A percentile compares a stretch with the other conserved stretches of the same genome.
Conservation (phyloP, 2,113 vertebrate species). For the Tenrec ecaudatus region DNA sequence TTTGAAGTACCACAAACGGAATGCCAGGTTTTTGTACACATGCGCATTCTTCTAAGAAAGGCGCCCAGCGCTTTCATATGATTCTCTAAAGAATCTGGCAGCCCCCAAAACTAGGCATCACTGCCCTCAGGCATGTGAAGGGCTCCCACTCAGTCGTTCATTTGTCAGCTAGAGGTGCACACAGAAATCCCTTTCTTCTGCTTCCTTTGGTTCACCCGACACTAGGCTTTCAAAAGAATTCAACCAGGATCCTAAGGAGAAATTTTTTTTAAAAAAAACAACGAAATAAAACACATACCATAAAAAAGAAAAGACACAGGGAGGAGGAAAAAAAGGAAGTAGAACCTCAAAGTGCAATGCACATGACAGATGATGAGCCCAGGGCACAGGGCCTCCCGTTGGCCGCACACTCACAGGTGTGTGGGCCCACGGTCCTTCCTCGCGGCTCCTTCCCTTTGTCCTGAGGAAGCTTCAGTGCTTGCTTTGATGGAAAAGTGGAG, state of each 20-base stretch:
- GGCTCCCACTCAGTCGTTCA: neutral
- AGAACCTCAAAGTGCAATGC: neutral
- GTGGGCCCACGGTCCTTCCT: neutral
- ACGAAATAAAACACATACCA: conserved; percentile 23
- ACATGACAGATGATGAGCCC: neutral
- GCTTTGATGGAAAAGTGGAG: conserved; percentile 27
- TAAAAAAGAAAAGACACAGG: no score
- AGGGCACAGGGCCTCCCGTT: accelerated
- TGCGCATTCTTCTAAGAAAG: conserved; percentile 1
- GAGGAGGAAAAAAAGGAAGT: neutral
- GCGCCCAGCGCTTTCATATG: neutral
- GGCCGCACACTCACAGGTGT: neutral
- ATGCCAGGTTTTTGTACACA: neutral
- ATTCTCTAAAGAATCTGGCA: conserved; percentile 16
- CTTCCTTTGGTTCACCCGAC: conserved; percentile 35
- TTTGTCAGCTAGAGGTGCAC: conserved; percentile 6
- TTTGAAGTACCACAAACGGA: neutral
- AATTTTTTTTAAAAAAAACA: conserved; percentile 42
- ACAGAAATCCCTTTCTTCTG: conserved; percentile 54
- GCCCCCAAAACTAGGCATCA: neutral
- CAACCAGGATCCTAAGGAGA: conserved; percentile 33
- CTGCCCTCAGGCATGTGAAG: neutral
- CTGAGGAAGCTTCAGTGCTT: neutral
- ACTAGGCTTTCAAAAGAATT: conserved; percentile 44
- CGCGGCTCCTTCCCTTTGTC: neutral